phyloP scores from a whole-genome alignment of 2,888 invertebrate genomes.

The Tethea ocularis region DNA sequence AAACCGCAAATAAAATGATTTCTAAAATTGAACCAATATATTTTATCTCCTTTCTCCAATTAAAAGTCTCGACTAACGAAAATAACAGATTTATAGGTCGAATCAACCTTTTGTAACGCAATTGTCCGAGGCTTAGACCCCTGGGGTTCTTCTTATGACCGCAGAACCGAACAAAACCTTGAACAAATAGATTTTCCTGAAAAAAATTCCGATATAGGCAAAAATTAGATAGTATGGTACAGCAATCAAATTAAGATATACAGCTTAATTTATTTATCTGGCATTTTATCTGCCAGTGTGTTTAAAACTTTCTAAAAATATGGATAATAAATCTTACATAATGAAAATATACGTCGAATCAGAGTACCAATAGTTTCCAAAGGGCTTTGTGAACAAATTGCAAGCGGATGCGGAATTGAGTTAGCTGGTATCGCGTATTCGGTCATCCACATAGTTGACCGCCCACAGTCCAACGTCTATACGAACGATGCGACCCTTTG shows the following conservation, averaged over 20 bases:
- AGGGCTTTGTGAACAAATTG: constrained; percentile 57
- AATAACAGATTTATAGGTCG: constrained; percentile 59
- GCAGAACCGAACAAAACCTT: constrained; percentile 9
- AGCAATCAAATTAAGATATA: too few relatives aligned
- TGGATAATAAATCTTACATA: not conserved
- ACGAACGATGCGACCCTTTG: constrained; percentile 58
- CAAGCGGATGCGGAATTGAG: constrained; percentile 54
- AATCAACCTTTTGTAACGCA: constrained; percentile 56
- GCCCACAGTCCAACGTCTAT: not conserved
- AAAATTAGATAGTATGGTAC: too few relatives aligned
- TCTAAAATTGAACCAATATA: constrained; percentile 51
- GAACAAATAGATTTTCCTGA: too few relatives aligned
- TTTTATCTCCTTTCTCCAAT: constrained; percentile 45
- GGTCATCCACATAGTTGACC: constrained; percentile 25
- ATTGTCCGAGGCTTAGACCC: constrained; percentile 56
- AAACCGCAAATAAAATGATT: constrained; percentile 39
- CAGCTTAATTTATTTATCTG: too few relatives aligned
- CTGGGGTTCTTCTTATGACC: constrained; percentile 41
- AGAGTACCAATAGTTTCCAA: constrained; percentile 30
- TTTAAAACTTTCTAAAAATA: too few relatives aligned
- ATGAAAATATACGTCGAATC: constrained; percentile 25
- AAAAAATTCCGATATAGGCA: too few relatives aligned
- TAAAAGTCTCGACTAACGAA: constrained; percentile 45
- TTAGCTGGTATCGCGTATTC: constrained; percentile 42
- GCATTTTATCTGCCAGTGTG: too few relatives aligned